phyloP scores from a whole-genome alignment of 2,888 invertebrate species.

The Resseliella maxima region DNA sequence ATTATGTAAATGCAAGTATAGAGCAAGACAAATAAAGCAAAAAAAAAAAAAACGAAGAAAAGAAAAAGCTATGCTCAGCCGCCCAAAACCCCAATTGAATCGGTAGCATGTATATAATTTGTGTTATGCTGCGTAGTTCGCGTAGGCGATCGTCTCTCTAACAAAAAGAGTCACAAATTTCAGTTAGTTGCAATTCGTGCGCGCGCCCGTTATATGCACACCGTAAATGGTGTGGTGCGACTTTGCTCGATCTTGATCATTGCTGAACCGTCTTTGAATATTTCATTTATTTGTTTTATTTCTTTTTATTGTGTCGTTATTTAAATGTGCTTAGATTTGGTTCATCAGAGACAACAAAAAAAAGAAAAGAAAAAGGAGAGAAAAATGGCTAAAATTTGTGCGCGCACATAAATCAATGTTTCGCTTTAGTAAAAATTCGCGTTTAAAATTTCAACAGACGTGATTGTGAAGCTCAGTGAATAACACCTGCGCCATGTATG shows the following conservation, averaged over 20 bases:
- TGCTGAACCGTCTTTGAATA: neutral
- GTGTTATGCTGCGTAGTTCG: neutral
- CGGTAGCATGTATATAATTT: neutral
- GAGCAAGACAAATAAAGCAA: too few relatives aligned
- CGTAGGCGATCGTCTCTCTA: neutral
- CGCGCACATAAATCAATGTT: too few relatives aligned
- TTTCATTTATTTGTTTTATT: too few relatives aligned
- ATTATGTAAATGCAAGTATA: neutral
- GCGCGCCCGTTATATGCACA: neutral
- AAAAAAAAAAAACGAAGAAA: neutral
- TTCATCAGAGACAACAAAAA: too few relatives aligned
- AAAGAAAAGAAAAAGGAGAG: too few relatives aligned
- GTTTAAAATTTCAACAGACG: neutral
- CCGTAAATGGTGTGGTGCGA: too few relatives aligned
- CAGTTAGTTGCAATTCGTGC: neutral
- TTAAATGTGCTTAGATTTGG: too few relatives aligned
- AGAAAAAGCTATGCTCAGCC: neutral
- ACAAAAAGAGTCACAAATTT: neutral
- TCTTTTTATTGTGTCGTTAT: too few relatives aligned
- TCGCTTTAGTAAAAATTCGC: neutral
- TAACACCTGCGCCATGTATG: neutral
- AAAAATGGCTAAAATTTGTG: too few relatives aligned
- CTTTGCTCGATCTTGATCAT: neutral
- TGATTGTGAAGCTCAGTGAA: neutral
- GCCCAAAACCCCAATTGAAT: slow-evolving; percentile 37